A percentile compares a stretch with the other conserved stretches of the same genome.
Conservation (phyloP, 2,797 vertebrate species). For the Manis pentadactyla region DNA sequence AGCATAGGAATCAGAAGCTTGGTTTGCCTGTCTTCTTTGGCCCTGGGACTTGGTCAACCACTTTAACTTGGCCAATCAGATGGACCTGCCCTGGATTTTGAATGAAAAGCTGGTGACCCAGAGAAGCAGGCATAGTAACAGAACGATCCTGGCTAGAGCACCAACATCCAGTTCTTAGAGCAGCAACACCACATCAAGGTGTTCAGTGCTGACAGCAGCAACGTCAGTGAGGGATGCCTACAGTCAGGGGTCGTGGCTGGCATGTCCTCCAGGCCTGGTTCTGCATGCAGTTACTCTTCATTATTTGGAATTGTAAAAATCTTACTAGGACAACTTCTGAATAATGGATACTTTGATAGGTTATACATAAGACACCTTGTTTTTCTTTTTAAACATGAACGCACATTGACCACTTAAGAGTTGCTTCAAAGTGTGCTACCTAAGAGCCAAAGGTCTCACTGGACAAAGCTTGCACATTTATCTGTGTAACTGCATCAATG, state of each 20-base stretch:
- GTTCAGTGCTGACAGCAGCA: neutral
- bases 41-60: neutral
- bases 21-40: neutral
- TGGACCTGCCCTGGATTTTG: neutral
- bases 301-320: neutral
- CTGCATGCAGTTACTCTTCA: neutral
- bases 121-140: neutral
- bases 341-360: neutral
- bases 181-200: neutral
- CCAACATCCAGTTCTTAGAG: neutral
- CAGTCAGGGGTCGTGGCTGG: too few relatives aligned
- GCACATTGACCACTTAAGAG: neutral
- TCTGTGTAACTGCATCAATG: neutral
- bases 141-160: rapidly evolving
- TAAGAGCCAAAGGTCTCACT: neutral
- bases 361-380: neutral
- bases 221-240: neutral
- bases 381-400: neutral
- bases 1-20: neutral
- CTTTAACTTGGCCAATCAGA: neutral
- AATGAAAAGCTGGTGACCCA: neutral
- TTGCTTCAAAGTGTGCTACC: neutral
- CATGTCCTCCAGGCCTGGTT: neutral
- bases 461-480: neutral
- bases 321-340: neutral